These are phyloP conservation scores for Mallotus villosus DNA, from an alignment of 2,797 vertebrate genomes.

Conservation along the genomic window DNA sequence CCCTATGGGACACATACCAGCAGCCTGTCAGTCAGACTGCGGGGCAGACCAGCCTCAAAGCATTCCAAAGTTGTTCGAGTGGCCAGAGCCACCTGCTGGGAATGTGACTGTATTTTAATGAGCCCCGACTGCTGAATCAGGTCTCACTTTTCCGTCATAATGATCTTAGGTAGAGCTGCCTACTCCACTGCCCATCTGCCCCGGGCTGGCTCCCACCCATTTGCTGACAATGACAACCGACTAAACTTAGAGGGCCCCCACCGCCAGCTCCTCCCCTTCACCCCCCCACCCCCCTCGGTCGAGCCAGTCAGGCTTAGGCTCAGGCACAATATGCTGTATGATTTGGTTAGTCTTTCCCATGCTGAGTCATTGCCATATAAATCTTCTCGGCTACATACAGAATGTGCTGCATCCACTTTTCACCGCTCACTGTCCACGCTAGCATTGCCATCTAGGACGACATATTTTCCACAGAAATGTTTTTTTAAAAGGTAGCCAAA, in stretches of 20 bases:
- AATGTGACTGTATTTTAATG: constrained; percentile 11
- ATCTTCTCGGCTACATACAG: not conserved
- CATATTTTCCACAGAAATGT: no score
- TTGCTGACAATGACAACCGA: constrained; percentile 3
- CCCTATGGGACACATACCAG: not conserved
- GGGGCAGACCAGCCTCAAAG: not conserved
- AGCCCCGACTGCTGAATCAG: constrained; percentile 51
- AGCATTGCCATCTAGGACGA: no score
- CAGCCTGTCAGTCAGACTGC: not conserved
- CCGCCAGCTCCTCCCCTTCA: no score
- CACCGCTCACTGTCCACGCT: not conserved
- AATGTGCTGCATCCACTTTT: not conserved
- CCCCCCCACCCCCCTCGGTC: not conserved
- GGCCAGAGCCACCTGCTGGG: constrained; percentile 1
- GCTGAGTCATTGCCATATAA: not conserved
- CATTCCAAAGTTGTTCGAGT: not conserved
- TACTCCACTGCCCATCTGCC: not conserved
- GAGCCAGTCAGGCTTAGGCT: not conserved
- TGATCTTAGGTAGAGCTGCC: constrained; percentile 24
- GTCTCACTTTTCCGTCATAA: constrained; percentile 23
- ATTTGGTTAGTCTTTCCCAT: not conserved
- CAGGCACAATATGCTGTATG: not conserved
- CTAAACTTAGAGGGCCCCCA: not conserved
- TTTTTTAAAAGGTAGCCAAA: no score
- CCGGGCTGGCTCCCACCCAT: not conserved